Evolutionary conservation across 2,888 invertebrate genomes (phyloP), one percentile per base, ranked within the genome.

Genomic region (Drosophila kuntzei): DNA sequence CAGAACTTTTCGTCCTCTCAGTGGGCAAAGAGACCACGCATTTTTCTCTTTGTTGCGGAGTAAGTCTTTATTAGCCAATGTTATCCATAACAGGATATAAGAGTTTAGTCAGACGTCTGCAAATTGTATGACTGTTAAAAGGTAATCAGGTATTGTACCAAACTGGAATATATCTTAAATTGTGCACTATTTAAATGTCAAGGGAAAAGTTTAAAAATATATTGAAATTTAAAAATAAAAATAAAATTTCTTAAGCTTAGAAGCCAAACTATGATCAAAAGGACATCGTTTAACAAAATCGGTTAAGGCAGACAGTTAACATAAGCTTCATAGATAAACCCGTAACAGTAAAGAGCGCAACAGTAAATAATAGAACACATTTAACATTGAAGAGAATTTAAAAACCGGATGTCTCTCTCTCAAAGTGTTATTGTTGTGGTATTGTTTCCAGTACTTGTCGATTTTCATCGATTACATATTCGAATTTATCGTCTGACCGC

Each of bases 11-110:
- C 16, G n/a, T 27, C 9, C 37, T 14, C 34, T n/a, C 29, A 8
- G 14, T 3, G 22, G 7, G 12, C 18, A 29, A 22, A 27, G 12
- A 14, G 49, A 12, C 41, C 9, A 37, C 34, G 18, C n/a, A 12
- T 25, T 27, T 25, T 29, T 59, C 58, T 46, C 16, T 44, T 4
- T 11, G 18, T 12, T 34, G 54, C 16, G 16, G 5, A 25, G 34
- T 9, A n/a, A n/a, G 11, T 51, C 37, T 39, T 9, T 14, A 14
- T 46, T 11, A 14, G 3, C 5, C 9, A 16, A 25, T 46, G 22
- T 50, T 55, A 41, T 29, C 9, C 12, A 5, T 58, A 60, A 44
- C 41, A 68, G 60, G 2, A 44, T 70, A 70, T 70, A 70, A 70
- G 70, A 70, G 69, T 36, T 9, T 12, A 1, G 32, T 7, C 36